Base-by-base conservation (phyloP, 2,888 invertebrate genomes). In the Lepidochrysops patricia region DNA sequence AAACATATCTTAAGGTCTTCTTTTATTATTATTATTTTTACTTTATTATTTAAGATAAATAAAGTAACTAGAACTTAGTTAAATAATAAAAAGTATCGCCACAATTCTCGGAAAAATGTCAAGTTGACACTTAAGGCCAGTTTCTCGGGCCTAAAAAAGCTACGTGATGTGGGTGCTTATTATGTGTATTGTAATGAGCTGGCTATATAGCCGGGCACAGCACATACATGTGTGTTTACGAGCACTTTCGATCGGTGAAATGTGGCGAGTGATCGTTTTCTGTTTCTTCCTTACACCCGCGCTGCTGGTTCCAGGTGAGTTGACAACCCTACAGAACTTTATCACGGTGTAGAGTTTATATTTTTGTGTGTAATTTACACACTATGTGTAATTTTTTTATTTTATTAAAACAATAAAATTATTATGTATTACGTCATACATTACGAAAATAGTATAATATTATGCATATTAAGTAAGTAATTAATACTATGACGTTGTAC, bases 161-260 rank as follows among this genome's bases (percentile, higher is more conserved):
- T 57, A 64, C 62, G 65, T 66, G 65, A 78, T 80, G 76, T 72
- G 80, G 80, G 80, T 79, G 66, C 66, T 79, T 71, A 72, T 70
- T 70, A 77, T 76, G 71, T 63, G 68, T 68, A 72, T 72, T 71
- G 68, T 69, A 70, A 72, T 72, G 65, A 67, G 63, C 15, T 43
- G 57, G 58, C 32, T 67, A 72, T 68, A 72, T 67, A 72, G 57
- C 61, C 32, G 27, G 29, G 52, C 29, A 29, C 52, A n/a, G 13
- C 27, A 27, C 52, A 13, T 26, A n/a, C n/a, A n/a, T n/a, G n/a
- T n/a, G n/a, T n/a, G n/a, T n/a, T n/a, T 13, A 27, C 27, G 7
- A 52, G 3, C 12, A 54, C 29, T 32, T 26, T 52, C 29, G 61
- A 50, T 50, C n/a, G 29, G 57, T 50, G 61, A 32, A 58, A 65